These are phyloP conservation scores for Scylla paramamosain DNA, from an alignment of 1,140 invertebrate species.

Conservation along the genomic window DNA sequence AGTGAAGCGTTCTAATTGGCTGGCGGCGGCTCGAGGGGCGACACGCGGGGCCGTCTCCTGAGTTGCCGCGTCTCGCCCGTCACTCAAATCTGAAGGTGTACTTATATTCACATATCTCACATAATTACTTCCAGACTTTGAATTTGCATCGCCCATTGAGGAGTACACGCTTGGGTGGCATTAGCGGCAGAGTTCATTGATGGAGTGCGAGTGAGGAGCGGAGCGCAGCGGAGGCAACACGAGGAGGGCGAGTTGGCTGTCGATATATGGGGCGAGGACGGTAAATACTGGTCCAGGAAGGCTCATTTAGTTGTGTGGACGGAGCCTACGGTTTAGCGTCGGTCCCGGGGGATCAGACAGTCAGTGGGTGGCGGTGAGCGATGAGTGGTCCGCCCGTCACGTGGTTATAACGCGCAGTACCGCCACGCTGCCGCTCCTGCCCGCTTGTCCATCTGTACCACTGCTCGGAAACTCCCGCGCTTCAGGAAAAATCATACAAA, in stretches of 20 bases:
- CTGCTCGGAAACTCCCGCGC: too few species aligned
- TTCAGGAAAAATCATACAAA: too few species aligned
- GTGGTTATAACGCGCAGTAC: constrained; percentile 23
- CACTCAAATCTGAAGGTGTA: constrained; percentile 88
- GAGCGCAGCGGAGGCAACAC: constrained; percentile 38
- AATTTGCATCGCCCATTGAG: constrained; percentile 32
- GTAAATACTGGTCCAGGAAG: constrained; percentile 66
- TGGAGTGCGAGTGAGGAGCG: not conserved
- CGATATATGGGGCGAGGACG: constrained; percentile 66
- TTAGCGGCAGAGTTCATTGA: not conserved
- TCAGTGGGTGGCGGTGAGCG: constrained; percentile 64
- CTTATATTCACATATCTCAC: constrained; percentile 64
- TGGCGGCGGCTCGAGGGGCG: constrained; percentile 78
- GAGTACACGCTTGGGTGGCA: not conserved
- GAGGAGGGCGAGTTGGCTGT: constrained; percentile 38
- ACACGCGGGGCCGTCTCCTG: constrained; percentile 78
- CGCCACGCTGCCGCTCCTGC: too few species aligned
- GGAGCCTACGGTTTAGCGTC: constrained; percentile 67
- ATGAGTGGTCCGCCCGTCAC: constrained; percentile 49
- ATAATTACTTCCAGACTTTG: constrained; percentile 53
- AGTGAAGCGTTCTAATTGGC: constrained; percentile 75
- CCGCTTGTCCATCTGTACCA: too few species aligned
- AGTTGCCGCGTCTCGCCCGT: constrained; percentile 98
- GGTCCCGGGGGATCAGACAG: constrained; percentile 24
- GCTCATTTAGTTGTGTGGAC: constrained; percentile 72